Evolutionary conservation across 2,113 vertebrate species (phyloP), one percentile per base, ranked within the genome.

Genomic region (Limnothrissa miodon): DNA sequence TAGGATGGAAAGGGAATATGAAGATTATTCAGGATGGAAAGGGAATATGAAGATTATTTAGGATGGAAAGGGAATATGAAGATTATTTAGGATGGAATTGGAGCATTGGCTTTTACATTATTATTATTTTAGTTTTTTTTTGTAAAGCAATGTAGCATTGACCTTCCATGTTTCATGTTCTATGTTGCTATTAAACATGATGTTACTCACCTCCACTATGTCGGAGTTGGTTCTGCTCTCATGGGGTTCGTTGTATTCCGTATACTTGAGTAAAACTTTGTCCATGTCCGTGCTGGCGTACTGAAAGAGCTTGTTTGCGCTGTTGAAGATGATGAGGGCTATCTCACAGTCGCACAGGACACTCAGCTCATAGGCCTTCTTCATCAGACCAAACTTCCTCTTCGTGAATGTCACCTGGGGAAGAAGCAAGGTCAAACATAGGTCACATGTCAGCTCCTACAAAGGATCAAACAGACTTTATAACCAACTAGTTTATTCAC

Each of bases 221-320:
- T 99, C 98, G 3, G 96, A 96, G 95, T 99, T 99, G 94, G 98
- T 99, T 91, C 97, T 94, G 96, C 98, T 99, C 92, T 99, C 97
- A 0, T 98, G 97, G 0, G 98, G 97, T 83, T 99, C 96, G 59
- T 98, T 99, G 93, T 99, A 99, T 90, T 99, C 98, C 0, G 98
- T 99, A 89, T 99, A 99, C 88, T 99, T 99, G 86, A 99, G 97
- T 15, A 99, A 95, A 82, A 99, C 97, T 89, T 98, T 98, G 95
- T 99, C 98, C 98, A 99, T 99, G 89, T 99, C 97, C 7, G 97
- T 98, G 95, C 97, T 98, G 90, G 98, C 97, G 59, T 99, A 99
- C 93, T 99, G 98, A 92, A 99, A 99, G 89, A 99, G 96, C 92
- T 99, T 98, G 95, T 98, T 99, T 92, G 97, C 97, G 93, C 97